Evolutionary conservation across 2,888 invertebrate genomes (phyloP).

Genomic region (Epinotia nisella): DNA sequence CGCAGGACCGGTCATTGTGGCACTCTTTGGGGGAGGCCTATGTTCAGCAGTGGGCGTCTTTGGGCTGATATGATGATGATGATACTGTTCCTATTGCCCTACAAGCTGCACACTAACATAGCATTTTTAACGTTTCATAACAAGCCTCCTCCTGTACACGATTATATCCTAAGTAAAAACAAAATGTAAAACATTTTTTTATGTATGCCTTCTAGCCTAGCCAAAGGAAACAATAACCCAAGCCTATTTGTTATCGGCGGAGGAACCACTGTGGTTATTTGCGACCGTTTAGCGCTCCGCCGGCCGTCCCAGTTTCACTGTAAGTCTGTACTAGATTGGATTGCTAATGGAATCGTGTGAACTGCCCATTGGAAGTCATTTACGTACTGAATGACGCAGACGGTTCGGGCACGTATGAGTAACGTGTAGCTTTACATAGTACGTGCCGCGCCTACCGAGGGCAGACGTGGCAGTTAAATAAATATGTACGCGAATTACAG

Average conservation of each 20-base stretch:
- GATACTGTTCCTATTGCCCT: too few relatives aligned
- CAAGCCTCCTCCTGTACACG: too few relatives aligned
- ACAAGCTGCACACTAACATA: too few relatives aligned
- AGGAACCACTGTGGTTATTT: conserved; percentile 39
- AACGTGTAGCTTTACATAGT: conserved; percentile 41
- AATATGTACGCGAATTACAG: conserved; percentile 32
- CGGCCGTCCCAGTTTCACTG: conserved; percentile 33
- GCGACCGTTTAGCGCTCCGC: conserved; percentile 35
- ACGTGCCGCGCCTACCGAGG: conserved; percentile 39
- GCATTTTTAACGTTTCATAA: too few relatives aligned
- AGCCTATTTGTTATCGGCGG: conserved; percentile 38
- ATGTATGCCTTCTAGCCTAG: neutral
- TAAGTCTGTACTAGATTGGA: conserved; percentile 43
- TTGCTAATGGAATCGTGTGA: conserved; percentile 45
- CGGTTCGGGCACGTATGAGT: conserved; percentile 41
- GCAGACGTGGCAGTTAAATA: conserved; percentile 37
- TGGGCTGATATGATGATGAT: too few relatives aligned
- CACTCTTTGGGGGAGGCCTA: too few relatives aligned
- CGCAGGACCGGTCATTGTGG: too few relatives aligned
- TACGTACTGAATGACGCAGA: conserved; percentile 42
- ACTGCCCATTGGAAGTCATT: conserved; percentile 44
- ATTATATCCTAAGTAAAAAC: too few relatives aligned
- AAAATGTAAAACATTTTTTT: neutral
- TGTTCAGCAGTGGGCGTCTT: too few relatives aligned
- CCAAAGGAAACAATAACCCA: conserved; percentile 29